Evolutionary conservation across 2,888 invertebrate species (phyloP).

Genomic region (Eupsilia transversa): DNA sequence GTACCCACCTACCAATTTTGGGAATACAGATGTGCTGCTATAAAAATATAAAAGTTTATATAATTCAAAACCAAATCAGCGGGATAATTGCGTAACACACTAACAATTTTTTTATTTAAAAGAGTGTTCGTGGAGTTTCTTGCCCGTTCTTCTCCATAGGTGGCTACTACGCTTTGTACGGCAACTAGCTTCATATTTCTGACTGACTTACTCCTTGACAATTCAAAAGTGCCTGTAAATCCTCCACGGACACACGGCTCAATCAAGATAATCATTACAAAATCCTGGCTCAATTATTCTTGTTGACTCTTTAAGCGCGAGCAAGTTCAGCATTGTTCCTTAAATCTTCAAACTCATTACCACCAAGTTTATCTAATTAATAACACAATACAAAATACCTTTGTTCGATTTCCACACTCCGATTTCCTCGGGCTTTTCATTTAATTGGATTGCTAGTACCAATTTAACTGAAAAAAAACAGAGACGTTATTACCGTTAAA

Average conservation of each 20-base stretch:
- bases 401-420: slow-evolving; percentile 30
- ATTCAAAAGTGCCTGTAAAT: too few species aligned
- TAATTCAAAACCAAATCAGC: background rate
- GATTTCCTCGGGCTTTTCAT: slow-evolving; percentile 26
- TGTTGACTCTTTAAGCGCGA: background rate
- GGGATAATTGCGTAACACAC: too few species aligned
- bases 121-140: too few species aligned
- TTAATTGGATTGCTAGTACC: slow-evolving; percentile 34
- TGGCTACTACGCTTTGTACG: too few species aligned
- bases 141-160: too few species aligned
- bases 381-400: slow-evolving; percentile 36
- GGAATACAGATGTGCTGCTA: background rate
- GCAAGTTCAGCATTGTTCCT: background rate
- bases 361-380: slow-evolving; percentile 30
- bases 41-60: background rate
- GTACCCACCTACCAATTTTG: background rate
- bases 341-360: slow-evolving; percentile 16
- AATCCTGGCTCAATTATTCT: background rate
- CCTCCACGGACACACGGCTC: background rate
- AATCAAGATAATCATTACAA: background rate
- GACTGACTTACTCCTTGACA: too few species aligned
- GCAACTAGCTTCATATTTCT: too few species aligned
- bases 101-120: too few species aligned
- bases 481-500: slow-evolving; percentile 15
- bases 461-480: slow-evolving; percentile 30